These are phyloP conservation scores for Notarius lentiginosus DNA, from an alignment of 2,113 vertebrate species.

Conservation along the genomic window DNA sequence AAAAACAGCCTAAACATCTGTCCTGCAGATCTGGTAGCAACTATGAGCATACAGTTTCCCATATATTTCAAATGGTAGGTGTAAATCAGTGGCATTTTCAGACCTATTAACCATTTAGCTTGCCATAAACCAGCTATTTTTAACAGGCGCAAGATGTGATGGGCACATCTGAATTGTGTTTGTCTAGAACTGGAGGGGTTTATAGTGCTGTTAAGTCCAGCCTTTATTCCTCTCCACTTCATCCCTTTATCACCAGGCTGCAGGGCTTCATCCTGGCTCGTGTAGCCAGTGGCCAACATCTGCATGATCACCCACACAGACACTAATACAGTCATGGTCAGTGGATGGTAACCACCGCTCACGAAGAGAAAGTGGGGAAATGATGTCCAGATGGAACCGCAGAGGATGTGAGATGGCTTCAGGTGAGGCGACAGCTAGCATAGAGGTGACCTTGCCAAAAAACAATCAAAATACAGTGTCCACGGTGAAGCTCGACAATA, in stretches of 20 bases:
- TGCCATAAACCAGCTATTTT: constrained; percentile 19
- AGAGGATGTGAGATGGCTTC: neutral
- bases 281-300: constrained; percentile 17
- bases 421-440: neutral
- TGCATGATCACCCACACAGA: constrained; percentile 37
- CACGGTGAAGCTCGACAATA: neutral
- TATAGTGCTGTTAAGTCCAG: constrained; percentile 9
- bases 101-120: constrained; percentile 22
- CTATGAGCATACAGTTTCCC: neutral
- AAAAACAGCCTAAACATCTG: constrained; percentile 27
- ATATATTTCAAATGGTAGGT: neutral
- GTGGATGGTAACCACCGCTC: constrained; percentile 22
- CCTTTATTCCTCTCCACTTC: constrained; percentile 35
- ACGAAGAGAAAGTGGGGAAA: constrained; percentile 13
- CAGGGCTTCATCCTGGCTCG: constrained; percentile 37
- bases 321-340: constrained; percentile 41
- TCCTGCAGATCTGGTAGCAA: constrained; percentile 5
- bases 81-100: constrained; percentile 11
- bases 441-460: neutral
- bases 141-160: neutral
- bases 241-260: constrained; percentile 41
- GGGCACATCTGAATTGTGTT: neutral
- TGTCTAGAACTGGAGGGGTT: constrained; percentile 4
- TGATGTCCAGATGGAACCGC: constrained; percentile 9
- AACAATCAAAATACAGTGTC: neutral